Evolutionary conservation across 2,113 vertebrate genomes (phyloP), one percentile per base, ranked within the genome.

Genomic region (Caloenas nicobarica): DNA sequence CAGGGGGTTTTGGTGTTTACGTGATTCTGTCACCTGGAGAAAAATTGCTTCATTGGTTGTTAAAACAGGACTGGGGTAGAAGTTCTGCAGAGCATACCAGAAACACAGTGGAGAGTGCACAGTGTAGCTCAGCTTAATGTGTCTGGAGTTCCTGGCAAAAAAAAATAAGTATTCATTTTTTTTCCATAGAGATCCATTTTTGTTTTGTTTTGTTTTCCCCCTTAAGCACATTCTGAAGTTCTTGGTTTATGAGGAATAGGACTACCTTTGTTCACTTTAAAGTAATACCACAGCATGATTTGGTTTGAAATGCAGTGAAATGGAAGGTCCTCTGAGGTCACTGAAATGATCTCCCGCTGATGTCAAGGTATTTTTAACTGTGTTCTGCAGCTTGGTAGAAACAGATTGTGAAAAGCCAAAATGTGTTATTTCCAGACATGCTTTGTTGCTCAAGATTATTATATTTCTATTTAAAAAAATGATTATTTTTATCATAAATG

Each of bases 91-190:
- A 54, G 66, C 7, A 29, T 0, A 2, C 40, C n/a, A 53, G 36
- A 29, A 85, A 25, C 0, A 2, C 16, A 57, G 31, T 46, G 72
- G 56, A 64, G 18, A 50, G 6, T 28, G 50, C 12, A 22, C 12
- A 64, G n/a, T 3, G 22, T 25, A 80, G 42, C 23, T 31, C 14
- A 88, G 8, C 8, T 68, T 60, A 44, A 60, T 56, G 19, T 6
- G 33, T 86, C 77, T 60, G 16, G 44, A 71, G n/a, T 40, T 18
- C 13, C 29, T 72, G 42, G 19, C 5, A 71, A 78, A 85, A 60
- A 36, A 38, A 23, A 1, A 0, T 1, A 11, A 58, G 8, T 6
- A 4, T 12, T 65, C 25, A 60, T 3, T 50, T 34, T 64, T 64
- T 62, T 77, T 44, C 21, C 8, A 2, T 14, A 40, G 12, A 68